Conservation (phyloP, 2,797 vertebrate genomes). For the Gobio occitaniae region DNA sequence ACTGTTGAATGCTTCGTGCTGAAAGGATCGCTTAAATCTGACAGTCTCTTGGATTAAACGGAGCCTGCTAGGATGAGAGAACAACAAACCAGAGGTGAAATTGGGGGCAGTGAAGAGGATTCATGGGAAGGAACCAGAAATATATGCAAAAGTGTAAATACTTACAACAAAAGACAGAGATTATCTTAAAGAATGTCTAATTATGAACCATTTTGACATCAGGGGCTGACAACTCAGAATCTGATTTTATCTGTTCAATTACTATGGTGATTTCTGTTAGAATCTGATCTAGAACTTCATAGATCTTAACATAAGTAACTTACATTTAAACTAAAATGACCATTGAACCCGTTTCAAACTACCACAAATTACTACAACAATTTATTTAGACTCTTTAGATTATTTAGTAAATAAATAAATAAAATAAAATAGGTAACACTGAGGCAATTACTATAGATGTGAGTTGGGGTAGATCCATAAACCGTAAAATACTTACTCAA, state of each 20-base stretch:
- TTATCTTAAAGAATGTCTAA: conserved; percentile 5
- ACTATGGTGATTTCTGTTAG: background rate
- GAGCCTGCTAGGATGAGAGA: conserved; percentile 65
- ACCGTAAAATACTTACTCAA: background rate
- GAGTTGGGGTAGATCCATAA: too few relatives aligned
- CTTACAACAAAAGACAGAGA: conserved; percentile 51
- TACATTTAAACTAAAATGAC: background rate
- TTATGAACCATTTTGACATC: conserved; percentile 57
- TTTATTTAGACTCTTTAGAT: background rate
- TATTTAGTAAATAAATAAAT: background rate
- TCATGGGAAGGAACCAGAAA: conserved; percentile 54
- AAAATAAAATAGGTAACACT: background rate
- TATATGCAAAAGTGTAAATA: conserved; percentile 69
- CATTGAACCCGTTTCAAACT: background rate
- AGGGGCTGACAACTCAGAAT: conserved; percentile 40
- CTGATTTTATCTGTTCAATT: background rate
- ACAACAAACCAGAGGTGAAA: conserved; percentile 79
- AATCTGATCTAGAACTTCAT: background rate
- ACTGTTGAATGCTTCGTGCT: conserved; percentile 71
- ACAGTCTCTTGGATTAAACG: conserved; percentile 81
- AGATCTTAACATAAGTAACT: too few relatives aligned
- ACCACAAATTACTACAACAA: background rate
- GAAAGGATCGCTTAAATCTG: conserved; percentile 80
- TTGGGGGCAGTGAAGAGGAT: conserved; percentile 75
- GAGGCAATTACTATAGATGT: background rate